A percentile compares a stretch with the other conserved stretches of the same genome.
Evolutionary conservation across 2,888 invertebrate species (phyloP).

Genomic region (Leptinotarsa juncta): DNA sequence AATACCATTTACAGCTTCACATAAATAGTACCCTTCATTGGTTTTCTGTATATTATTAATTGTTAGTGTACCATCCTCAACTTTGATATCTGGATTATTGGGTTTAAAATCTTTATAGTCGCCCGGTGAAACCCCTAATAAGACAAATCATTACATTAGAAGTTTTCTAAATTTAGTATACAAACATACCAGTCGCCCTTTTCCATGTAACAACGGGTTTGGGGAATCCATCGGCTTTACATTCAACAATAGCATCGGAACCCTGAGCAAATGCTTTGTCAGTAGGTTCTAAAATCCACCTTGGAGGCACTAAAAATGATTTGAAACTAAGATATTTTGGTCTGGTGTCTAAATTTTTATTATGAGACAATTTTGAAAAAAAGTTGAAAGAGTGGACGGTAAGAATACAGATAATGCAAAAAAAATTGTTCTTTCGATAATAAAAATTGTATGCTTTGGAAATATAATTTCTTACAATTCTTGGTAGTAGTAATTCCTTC

Average conservation of each 20-base stretch:
- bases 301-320: slow-evolving; percentile 86
- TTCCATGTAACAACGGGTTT: slow-evolving; percentile 96
- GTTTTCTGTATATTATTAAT: slow-evolving; percentile 92
- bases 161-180: slow-evolving; percentile 6
- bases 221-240: slow-evolving; percentile 96
- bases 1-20: slow-evolving; percentile 96
- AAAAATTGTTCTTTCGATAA: too few relatives aligned
- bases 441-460: background rate
- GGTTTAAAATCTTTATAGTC: slow-evolving; percentile 94
- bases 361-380: slow-evolving; percentile 1
- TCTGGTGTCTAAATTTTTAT: background rate
- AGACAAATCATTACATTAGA: slow-evolving; percentile 22
- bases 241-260: slow-evolving; percentile 93
- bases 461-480: background rate
- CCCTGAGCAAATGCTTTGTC: slow-evolving; percentile 96
- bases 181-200: slow-evolving; percentile 85
- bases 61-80: slow-evolving; percentile 92
- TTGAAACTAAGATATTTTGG: background rate
- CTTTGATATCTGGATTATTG: slow-evolving; percentile 90
- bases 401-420: too few relatives aligned
- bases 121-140: slow-evolving; percentile 86
- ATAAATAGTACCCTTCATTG: slow-evolving; percentile 94
- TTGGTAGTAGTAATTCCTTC: background rate
- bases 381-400: slow-evolving; percentile 2
- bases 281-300: slow-evolving; percentile 95